Evolutionary conservation across 2,888 invertebrate genomes (phyloP).

Genomic region (Cerceris rybyensis): DNA sequence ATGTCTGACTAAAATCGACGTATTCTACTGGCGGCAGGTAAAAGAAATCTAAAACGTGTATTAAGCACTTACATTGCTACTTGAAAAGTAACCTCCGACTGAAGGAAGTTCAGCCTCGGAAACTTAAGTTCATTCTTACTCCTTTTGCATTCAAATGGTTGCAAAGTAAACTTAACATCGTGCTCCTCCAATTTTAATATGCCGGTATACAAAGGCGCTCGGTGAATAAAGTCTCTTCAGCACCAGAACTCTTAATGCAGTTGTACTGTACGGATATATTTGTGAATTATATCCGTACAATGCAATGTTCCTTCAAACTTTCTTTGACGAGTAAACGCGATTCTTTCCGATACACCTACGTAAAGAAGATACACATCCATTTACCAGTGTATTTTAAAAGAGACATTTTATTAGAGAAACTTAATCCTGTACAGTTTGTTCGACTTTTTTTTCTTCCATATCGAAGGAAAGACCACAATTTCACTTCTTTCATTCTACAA

Average conservation of each 20-base stretch:
- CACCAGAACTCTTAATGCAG: slow-evolving; percentile 19
- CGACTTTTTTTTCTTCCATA: no score
- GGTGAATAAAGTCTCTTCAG: slow-evolving; percentile 14
- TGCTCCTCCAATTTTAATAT: slow-evolving; percentile 44
- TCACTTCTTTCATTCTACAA: no score
- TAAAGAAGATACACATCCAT: background rate
- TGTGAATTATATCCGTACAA: slow-evolving; percentile 17
- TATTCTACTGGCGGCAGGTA: background rate
- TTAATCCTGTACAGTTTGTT: no score
- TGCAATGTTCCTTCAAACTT: background rate
- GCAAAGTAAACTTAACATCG: slow-evolving; percentile 42
- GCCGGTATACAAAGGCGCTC: slow-evolving; percentile 19
- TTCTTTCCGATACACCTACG: background rate
- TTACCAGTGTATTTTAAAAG: no score
- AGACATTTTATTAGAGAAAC: no score
- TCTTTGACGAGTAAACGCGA: background rate
- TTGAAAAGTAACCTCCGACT: background rate
- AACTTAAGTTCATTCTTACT: slow-evolving; percentile 40
- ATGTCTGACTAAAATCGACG: background rate
- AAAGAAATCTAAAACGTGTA: slow-evolving; percentile 29
- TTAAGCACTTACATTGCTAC: slow-evolving; percentile 18
- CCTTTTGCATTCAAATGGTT: slow-evolving; percentile 48
- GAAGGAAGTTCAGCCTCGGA: slow-evolving; percentile 21
- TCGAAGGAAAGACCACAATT: no score
- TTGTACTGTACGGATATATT: slow-evolving; percentile 17